Conservation (phyloP, 2,888 invertebrate genomes). For the Trilocha varians region DNA sequence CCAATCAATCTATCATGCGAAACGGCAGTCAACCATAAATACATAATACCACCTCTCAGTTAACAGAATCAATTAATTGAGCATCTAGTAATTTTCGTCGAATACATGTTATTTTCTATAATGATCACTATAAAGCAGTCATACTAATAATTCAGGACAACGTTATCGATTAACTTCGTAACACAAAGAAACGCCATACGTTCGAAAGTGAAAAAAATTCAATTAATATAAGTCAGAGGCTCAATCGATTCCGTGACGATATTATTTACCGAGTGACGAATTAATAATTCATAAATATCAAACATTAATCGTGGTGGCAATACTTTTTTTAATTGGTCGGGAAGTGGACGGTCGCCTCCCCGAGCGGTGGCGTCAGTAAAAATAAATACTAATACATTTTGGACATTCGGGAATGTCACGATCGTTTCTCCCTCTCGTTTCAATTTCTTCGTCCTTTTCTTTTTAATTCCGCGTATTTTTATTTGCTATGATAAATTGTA, state of each 20-base stretch:
- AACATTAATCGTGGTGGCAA: constrained; percentile 26
- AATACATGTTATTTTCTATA: not conserved
- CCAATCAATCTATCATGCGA: too few relatives aligned
- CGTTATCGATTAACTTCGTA: not conserved
- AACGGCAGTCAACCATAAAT: too few relatives aligned
- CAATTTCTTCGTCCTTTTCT: constrained; percentile 64
- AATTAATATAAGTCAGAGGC: not conserved
- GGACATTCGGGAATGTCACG: constrained; percentile 40
- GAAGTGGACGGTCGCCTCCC: constrained; percentile 27
- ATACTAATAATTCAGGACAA: not conserved
- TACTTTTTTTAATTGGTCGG: constrained; percentile 32
- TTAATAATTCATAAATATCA: constrained; percentile 21
- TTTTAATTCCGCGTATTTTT: constrained; percentile 71
- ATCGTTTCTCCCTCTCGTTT: constrained; percentile 52
- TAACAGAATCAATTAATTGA: not conserved
- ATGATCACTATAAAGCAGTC: not conserved
- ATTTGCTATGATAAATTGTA: constrained; percentile 73
- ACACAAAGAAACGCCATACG: not conserved
- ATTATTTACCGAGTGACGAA: constrained; percentile 13
- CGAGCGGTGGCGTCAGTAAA: constrained; percentile 36
- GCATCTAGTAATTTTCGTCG: not conserved
- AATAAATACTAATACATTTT: constrained; percentile 54
- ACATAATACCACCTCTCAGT: not conserved
- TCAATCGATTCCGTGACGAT: constrained; percentile 5
- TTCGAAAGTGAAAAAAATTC: constrained; percentile 8